Conservation (phyloP, 2,113 vertebrate genomes). For the Rhabdornis inornatus region DNA sequence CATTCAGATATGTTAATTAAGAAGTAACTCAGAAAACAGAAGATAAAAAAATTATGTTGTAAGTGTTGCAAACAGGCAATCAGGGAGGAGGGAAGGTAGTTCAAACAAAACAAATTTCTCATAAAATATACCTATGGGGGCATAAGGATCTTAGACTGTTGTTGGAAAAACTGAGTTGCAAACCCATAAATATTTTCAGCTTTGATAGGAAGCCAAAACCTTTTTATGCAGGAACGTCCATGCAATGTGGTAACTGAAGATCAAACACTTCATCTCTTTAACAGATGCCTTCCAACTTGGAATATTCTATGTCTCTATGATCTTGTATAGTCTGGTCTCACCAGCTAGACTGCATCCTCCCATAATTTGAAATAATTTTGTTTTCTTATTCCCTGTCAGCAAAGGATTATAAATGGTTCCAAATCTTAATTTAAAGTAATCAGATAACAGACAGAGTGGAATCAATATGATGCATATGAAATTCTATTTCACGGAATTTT, state of each 20-base stretch:
- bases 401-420: not conserved
- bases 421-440: not conserved
- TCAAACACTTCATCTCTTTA: conserved; percentile 5
- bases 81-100: not conserved
- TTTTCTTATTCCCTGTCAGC: not conserved
- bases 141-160: not conserved
- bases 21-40: not conserved
- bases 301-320: not conserved
- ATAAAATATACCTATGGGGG: not conserved
- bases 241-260: not conserved
- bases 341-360: not conserved
- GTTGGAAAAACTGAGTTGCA: conserved; percentile 13
- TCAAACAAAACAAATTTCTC: not conserved
- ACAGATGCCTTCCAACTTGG: not conserved
- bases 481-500: not conserved
- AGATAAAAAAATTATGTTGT: not conserved
- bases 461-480: not conserved
- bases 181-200: not conserved
- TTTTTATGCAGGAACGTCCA: not conserved
- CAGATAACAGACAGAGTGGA: not conserved
- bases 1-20: not conserved
- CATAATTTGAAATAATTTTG: not conserved
- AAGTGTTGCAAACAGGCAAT: not conserved
- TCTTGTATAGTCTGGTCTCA: not conserved
- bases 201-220: not conserved